phyloP scores from a whole-genome alignment of 2,113 vertebrate genomes.

The Zosterops hypoxanthus region DNA sequence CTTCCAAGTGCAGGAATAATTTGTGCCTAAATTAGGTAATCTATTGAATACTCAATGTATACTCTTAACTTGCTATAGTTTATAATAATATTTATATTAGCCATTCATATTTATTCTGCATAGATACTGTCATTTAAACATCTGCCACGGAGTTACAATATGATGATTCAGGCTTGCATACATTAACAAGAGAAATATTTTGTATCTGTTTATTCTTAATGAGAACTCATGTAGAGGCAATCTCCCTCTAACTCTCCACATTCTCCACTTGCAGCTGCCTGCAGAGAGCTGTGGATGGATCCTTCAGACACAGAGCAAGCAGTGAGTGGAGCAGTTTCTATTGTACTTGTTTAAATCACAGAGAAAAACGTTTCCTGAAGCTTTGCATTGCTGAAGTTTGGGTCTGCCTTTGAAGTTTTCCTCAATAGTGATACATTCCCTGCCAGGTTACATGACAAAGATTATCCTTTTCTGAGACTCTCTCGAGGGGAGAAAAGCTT shows the following conservation, averaged over 20 bases:
- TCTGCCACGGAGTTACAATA: constrained; percentile 48
- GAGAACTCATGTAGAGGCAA: constrained; percentile 24
- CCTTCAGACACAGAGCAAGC: constrained; percentile 8
- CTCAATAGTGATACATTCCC: neutral
- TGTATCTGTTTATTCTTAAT: constrained; percentile 37
- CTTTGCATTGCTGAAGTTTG: neutral
- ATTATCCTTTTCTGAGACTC: neutral
- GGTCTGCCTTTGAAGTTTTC: neutral
- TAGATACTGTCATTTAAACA: constrained; percentile 49
- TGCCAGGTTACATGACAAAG: neutral
- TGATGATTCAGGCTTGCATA: constrained; percentile 46
- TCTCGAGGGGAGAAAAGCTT: neutral
- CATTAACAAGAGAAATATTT: constrained; percentile 20
- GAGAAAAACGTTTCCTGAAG: neutral
- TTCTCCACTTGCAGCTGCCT: constrained; percentile 35
- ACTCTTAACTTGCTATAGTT: constrained; percentile 26
- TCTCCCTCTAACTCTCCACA: neutral
- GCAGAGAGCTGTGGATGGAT: neutral
- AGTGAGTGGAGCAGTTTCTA: constrained; percentile 29
- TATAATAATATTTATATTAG: constrained; percentile 13
- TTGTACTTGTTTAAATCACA: neutral
- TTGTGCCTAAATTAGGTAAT: neutral
- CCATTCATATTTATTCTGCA: constrained; percentile 41
- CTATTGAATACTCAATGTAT: neutral
- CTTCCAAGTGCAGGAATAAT: neutral